Base-by-base conservation (phyloP, 1,140 invertebrate species). In the Wiebesia pumilae region DNA sequence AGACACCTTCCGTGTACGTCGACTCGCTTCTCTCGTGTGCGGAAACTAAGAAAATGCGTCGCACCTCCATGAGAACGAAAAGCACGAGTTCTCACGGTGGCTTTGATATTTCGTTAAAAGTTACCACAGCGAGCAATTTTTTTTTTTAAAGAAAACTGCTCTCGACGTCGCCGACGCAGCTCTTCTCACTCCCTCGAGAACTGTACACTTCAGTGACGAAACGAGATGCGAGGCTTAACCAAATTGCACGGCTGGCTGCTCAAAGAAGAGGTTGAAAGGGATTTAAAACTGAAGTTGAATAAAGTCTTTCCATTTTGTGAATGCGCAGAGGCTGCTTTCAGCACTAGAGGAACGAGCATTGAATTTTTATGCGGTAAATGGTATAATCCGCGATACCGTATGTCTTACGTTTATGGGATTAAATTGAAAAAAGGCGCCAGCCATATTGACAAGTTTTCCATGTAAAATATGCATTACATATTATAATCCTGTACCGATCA, bases 201-300 rank as follows among this genome's bases (percentile, higher is more conserved):
- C 83, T 84, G 51, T 85, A 30, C 38, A 33, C 81, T 77, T 87
- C 51, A 87, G 47, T 77, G 65, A 38, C 81, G 75, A 67, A 87
- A 67, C 81, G 83, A 88, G 38, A 58, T 81, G 83, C 85, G 77
- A 86, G 75, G 88, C 79, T 88, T 90, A 89, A 88, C 81, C 47
- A 83, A 83, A 51, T 83, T 58, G 71, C 51, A 3, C 33, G 43
- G 43, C 1, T 77, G 6, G 24, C 35, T 27, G 47, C 47, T 73
- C 30, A 67, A 43, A 38, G 79, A 58, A 71, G 81, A 47, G 40
- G 40, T 40, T 33, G 54, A 65, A 75, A 21, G 71, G 38, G 40
- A n/a, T 73, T 35, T 73, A 40, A 35, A 73, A 33, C 21, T 73
- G 24, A 9, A 73, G 69, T 71, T 73, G 71, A 10, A 40, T 40